These are phyloP conservation scores for Cerastis leucographa DNA, from an alignment of 2,888 invertebrate genomes.

Conservation along the genomic window DNA sequence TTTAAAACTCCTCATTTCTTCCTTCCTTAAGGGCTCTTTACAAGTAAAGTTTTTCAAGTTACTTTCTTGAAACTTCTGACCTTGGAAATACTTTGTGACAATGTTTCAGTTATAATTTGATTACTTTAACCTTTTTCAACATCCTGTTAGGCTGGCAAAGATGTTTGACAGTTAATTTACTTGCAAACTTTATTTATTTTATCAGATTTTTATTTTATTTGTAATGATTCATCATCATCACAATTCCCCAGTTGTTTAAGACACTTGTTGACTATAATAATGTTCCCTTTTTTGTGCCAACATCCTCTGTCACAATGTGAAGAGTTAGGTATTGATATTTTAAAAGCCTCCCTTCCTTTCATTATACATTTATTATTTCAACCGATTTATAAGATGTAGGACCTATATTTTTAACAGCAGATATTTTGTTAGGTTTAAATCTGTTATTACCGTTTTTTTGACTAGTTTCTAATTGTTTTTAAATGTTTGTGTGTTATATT, in stretches of 20 bases:
- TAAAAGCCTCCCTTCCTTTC: neutral
- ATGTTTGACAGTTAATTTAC: constrained; percentile 14
- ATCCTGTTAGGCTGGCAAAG: neutral
- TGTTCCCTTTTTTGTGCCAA: neutral
- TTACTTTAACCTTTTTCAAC: constrained; percentile 14
- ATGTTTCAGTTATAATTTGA: constrained; percentile 10
- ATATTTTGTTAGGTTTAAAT: neutral
- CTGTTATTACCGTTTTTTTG: neutral
- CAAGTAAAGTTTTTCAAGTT: constrained; percentile 8
- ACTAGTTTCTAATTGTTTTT: neutral
- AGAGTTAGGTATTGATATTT: neutral
- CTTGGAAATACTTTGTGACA: constrained; percentile 15
- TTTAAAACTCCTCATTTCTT: constrained; percentile 17
- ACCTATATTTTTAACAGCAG: neutral
- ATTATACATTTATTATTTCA: neutral
- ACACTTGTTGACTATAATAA: neutral
- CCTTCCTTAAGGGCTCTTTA: constrained; percentile 8
- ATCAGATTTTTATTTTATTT: neutral
- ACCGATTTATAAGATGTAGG: neutral
- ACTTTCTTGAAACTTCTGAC: constrained; percentile 2
- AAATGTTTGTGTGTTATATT: neutral
- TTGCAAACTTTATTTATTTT: neutral
- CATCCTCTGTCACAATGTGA: neutral
- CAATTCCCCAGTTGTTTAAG: neutral
- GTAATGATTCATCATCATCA: neutral